These are phyloP conservation scores for Pseudobourletiella spinata DNA, from an alignment of 1,140 invertebrate genomes.

Conservation along the genomic window DNA sequence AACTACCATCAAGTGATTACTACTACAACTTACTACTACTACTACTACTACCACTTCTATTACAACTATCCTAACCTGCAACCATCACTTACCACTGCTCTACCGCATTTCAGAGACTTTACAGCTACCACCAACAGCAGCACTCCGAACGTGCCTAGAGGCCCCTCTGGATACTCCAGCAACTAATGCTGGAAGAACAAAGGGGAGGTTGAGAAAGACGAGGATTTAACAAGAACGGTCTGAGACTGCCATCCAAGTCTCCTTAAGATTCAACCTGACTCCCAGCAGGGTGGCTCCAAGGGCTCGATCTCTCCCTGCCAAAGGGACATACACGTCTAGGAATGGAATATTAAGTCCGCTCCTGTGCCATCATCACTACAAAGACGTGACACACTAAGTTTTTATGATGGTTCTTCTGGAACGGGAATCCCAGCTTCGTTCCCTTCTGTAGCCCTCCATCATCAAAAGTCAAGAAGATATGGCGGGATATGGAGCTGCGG, in stretches of 20 bases:
- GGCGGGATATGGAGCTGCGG: not conserved
- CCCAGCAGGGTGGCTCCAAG: not conserved
- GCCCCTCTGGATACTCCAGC: not conserved
- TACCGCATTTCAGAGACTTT: no score
- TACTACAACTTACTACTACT: no score
- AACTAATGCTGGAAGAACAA: not conserved
- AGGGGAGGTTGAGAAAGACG: not conserved
- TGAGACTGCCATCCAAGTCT: no score
- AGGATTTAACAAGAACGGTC: not conserved
- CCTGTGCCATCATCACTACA: not conserved
- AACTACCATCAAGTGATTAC: not conserved
- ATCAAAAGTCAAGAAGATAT: not conserved
- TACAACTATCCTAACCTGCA: no score
- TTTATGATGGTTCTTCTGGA: not conserved
- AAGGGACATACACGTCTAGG: not conserved
- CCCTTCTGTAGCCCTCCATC: not conserved
- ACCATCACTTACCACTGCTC: no score
- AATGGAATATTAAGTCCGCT: not conserved
- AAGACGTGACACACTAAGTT: conserved; percentile 10
- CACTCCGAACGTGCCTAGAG: not conserved
- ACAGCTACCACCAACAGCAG: no score
- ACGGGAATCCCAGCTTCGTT: not conserved
- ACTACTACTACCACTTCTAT: no score
- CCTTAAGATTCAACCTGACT: not conserved
- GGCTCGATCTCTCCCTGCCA: not conserved